Conservation (phyloP, 2,797 vertebrate species). For the Sciurus carolinensis region DNA sequence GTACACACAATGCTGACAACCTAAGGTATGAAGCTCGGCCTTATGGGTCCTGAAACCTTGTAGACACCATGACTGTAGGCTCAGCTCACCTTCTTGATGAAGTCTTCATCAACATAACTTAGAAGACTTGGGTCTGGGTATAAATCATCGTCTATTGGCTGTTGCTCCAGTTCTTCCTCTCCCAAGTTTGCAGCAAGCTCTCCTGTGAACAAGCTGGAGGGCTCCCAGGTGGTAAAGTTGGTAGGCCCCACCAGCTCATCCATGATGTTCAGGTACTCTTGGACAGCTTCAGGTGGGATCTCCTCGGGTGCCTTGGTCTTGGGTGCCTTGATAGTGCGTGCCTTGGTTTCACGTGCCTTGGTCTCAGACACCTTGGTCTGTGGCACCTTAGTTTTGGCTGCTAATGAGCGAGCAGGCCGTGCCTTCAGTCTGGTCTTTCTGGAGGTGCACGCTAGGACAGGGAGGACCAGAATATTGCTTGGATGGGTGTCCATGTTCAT, state of each 20-base stretch:
- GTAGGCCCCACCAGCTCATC: slow-evolving; percentile 49
- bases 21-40: neutral
- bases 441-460: slow-evolving; percentile 35
- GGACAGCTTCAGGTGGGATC: slow-evolving; percentile 58
- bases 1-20: no score
- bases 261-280: slow-evolving; percentile 84
- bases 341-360: no score
- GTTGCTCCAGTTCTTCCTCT: neutral
- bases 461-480: neutral
- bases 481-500: neutral
- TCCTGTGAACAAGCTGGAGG: fast-evolving
- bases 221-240: neutral
- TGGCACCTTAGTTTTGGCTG: neutral
- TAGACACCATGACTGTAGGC: neutral
- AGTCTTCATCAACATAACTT: slow-evolving; percentile 85
- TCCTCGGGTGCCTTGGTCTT: neutral
- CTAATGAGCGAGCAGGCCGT: neutral
- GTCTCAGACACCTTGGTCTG: no score
- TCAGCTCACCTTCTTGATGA: slow-evolving; percentile 83
- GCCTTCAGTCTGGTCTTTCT: slow-evolving; percentile 32
- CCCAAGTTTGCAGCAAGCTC: neutral
- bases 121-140: slow-evolving; percentile 63
- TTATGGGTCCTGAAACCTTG: fast-evolving
- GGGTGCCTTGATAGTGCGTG: no score
- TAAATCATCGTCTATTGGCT: neutral